Percentiles rank a stretch among this genome's conserved stretches.
Conservation (phyloP, 2,113 vertebrate genomes). For the Tupaia chinensis region DNA sequence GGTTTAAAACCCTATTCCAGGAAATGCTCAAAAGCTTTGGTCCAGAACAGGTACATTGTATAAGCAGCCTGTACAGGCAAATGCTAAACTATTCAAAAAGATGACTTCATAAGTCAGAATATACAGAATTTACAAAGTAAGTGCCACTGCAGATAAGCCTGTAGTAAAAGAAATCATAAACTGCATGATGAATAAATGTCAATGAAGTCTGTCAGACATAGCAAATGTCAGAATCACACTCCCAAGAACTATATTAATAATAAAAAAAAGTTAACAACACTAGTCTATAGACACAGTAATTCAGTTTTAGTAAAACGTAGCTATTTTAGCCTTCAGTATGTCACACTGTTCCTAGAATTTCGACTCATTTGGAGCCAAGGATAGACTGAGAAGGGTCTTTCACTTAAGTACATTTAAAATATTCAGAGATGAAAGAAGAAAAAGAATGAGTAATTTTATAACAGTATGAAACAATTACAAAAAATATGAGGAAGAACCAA, state of each 20-base stretch:
- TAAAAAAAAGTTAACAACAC: background rate
- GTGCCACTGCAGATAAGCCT: background rate
- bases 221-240: background rate
- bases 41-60: background rate
- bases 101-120: background rate
- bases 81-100: background rate
- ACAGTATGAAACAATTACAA: background rate
- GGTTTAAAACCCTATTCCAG: background rate
- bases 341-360: background rate
- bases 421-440: background rate
- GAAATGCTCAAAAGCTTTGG: background rate
- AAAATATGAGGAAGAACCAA: background rate
- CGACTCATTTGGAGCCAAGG: background rate
- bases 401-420: constrained; percentile 16
- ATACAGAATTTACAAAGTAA: background rate
- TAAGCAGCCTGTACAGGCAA: background rate
- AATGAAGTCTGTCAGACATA: background rate
- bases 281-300: background rate
- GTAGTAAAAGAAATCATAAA: background rate
- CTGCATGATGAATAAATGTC: background rate
- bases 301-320: background rate
- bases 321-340: background rate
- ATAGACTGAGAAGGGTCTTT: background rate
- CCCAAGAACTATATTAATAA: background rate
- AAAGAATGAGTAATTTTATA: background rate